phyloP scores from a whole-genome alignment of 1,140 invertebrate species.

The Wasmannia auropunctata region DNA sequence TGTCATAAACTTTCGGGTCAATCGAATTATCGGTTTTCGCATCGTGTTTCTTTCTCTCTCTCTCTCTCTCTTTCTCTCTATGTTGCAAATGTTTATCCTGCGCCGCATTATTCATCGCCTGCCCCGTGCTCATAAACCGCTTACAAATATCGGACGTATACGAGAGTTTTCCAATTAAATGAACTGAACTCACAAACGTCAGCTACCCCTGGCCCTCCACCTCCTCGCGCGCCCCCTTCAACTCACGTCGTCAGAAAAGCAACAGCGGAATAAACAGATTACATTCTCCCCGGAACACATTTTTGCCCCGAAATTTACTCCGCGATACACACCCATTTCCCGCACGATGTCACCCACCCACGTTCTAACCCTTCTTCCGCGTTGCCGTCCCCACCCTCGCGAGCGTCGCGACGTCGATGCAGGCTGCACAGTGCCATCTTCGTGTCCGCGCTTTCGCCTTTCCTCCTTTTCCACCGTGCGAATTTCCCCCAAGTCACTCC shows the following conservation, averaged over 20 bases:
- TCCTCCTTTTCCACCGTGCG: slow-evolving; percentile 25
- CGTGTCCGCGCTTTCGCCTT: slow-evolving; percentile 35
- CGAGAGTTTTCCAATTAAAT: slow-evolving; percentile 51
- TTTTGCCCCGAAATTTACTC: slow-evolving; percentile 51
- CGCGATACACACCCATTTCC: slow-evolving; percentile 56
- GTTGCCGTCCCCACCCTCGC: neutral
- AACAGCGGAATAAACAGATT: slow-evolving; percentile 56
- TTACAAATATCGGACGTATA: slow-evolving; percentile 40
- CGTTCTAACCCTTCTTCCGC: slow-evolving; percentile 29
- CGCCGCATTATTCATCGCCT: slow-evolving; percentile 25
- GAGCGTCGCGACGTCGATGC: slow-evolving; percentile 38
- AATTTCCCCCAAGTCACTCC: slow-evolving; percentile 2
- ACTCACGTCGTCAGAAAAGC: slow-evolving; percentile 15
- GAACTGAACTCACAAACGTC: neutral
- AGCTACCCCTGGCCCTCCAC: neutral
- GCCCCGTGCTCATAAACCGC: slow-evolving; percentile 4
- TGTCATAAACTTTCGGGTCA: slow-evolving; percentile 49
- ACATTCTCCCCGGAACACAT: slow-evolving; percentile 46
- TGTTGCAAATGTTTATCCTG: slow-evolving; percentile 23
- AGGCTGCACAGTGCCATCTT: slow-evolving; percentile 49
- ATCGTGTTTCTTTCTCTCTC: neutral
- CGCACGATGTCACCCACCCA: slow-evolving; percentile 32
- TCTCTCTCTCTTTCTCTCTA: neutral
- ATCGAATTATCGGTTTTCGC: slow-evolving; percentile 44
- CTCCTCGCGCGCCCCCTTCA: neutral